A percentile compares a stretch with the other conserved stretches of the same genome.
Conservation (phyloP, 2,113 vertebrate genomes). For the Ramphastos sulfuratus region DNA sequence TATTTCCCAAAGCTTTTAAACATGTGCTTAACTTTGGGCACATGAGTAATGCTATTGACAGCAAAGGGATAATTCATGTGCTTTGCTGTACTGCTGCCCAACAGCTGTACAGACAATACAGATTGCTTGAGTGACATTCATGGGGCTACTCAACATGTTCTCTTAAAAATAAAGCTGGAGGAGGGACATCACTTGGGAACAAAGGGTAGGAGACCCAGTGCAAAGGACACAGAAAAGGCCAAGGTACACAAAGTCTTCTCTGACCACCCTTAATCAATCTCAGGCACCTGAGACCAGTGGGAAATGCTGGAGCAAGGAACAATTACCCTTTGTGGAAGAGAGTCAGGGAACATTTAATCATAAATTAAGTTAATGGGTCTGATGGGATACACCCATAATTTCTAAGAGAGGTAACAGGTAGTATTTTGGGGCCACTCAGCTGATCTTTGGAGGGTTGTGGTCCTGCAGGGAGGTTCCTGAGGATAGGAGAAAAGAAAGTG, state of each 20-base stretch:
- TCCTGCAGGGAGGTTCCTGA: not conserved
- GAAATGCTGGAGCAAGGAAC: not conserved
- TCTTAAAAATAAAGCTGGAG: not conserved
- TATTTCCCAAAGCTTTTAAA: conserved; percentile 29
- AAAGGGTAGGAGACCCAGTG: not conserved
- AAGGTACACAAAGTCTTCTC: not conserved
- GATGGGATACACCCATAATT: not conserved
- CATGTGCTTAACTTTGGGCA: not conserved
- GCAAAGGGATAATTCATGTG: not conserved
- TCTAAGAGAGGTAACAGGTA: not conserved
- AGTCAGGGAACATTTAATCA: not conserved
- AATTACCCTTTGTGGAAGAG: not conserved
- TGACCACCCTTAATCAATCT: not conserved
- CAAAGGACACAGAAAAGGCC: not conserved
- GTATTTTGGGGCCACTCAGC: not conserved
- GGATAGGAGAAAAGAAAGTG: not conserved
- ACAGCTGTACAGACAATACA: not conserved
- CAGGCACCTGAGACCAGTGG: not conserved
- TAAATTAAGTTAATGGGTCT: not conserved
- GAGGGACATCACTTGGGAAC: not conserved
- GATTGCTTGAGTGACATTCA: not conserved
- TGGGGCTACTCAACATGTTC: not conserved
- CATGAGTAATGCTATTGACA: not conserved
- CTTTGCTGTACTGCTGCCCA: not conserved
- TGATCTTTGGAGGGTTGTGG: not conserved